Evolutionary conservation across 1,140 invertebrate species (phyloP), one percentile per base, ranked within the genome.

Genomic region (Trachymyrmex septentrionalis): DNA sequence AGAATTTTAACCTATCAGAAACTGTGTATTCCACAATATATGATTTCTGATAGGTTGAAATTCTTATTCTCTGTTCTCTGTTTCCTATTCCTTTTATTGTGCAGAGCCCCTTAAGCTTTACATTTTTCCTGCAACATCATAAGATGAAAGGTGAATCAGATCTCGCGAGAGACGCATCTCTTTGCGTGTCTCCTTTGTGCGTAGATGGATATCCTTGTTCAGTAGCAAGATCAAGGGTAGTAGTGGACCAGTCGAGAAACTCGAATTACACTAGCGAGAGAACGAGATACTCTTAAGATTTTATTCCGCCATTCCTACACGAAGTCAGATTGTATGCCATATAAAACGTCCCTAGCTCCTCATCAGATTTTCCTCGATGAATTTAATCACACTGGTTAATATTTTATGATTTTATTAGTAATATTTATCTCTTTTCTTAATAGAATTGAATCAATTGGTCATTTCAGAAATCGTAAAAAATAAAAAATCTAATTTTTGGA

Each of bases 131-230:
- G 38, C 16, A 81, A 44, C 48, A 2, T 24, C 14, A 30, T 21
- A 78, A 55, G 64, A 71, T 44, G 14, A 69, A 71, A 81, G 34
- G 1, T 21, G 34, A 78, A 27, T 78, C 12, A 10, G 6, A 59
- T 73, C 55, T 82, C 38, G 16, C 16, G 19, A 44, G 53, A 12
- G 24, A 2, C 24, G 38, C 53, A 4, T 48, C 27, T 55, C 63
- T 6, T 66, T 27, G 59, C 21, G 19, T 19, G 4, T 30, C 9
- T 59, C 12, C 21, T 73, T 72, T 82, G 24, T 44, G 30, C 61
- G 44, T 80, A 55, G 14, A 4, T 12, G 24, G 34, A 61, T 82
- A 82, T 71, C 24, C 67, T 69, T 67, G 21, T n/a, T 24, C 12
- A 30, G 14, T 24, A 69, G n/a, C 27, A 21, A 59, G 66, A 72